phyloP scores from a whole-genome alignment of 2,113 vertebrate species.

The Sarotherodon lohbergeri region DNA sequence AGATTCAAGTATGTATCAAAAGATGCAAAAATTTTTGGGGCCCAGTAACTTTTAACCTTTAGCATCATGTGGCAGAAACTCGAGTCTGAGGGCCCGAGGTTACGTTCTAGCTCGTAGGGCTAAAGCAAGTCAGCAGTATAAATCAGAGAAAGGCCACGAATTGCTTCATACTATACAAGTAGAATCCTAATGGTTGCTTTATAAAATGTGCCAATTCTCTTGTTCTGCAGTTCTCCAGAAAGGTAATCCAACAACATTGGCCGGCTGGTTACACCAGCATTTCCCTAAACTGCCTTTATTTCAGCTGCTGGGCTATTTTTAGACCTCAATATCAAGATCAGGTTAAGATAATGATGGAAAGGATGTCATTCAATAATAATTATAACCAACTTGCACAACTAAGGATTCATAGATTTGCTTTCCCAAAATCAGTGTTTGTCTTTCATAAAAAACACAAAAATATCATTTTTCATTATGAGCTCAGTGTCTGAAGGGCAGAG shows the following conservation, averaged over 20 bases:
- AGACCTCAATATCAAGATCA: background rate
- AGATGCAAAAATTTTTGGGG: background rate
- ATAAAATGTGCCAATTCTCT: background rate
- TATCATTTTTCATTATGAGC: background rate
- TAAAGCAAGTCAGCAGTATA: background rate
- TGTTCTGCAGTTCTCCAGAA: background rate
- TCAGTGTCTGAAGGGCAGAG: background rate
- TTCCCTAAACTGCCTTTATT: background rate
- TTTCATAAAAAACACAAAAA: too few relatives aligned
- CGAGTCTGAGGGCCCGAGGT: background rate
- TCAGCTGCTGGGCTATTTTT: background rate
- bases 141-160: background rate
- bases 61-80: too few relatives aligned
- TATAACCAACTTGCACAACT: background rate
- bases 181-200: accelerated
- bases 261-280: background rate
- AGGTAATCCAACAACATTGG: background rate
- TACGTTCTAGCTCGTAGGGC: background rate
- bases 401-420: background rate
- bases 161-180: accelerated
- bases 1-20: background rate
- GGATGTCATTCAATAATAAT: background rate
- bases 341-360: background rate
- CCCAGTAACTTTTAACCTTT: accelerated
- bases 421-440: too few relatives aligned